Evolutionary conservation across 2,888 invertebrate species (phyloP).

Genomic region (Hydropsyche betteni): DNA sequence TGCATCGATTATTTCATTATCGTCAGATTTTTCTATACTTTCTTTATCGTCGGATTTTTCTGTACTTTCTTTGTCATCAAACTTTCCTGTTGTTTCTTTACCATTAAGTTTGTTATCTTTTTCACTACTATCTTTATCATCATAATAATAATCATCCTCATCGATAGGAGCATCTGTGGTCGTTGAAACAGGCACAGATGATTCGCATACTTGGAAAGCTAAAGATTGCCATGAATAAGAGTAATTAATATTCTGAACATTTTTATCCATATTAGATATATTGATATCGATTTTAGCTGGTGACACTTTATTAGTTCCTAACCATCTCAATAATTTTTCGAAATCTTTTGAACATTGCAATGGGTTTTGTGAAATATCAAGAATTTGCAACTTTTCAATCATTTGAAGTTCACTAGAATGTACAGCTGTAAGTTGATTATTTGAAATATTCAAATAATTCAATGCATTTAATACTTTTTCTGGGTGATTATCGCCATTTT

Average conservation of each 20-base stretch:
- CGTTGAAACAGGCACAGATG: neutral
- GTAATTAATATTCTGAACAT: constrained; percentile 59
- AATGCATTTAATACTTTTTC: constrained; percentile 65
- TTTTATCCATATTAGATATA: constrained; percentile 61
- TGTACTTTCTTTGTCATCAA: constrained; percentile 25
- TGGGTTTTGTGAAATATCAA: constrained; percentile 73
- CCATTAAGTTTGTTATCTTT: constrained; percentile 48
- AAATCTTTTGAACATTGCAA: constrained; percentile 75
- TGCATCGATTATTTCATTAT: constrained; percentile 53
- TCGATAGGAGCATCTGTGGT: neutral
- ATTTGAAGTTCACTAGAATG: constrained; percentile 69
- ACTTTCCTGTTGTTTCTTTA: constrained; percentile 54
- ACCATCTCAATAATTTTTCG: constrained; percentile 72
- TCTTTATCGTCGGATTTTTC: neutral
- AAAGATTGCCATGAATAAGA: constrained; percentile 64
- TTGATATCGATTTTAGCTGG: constrained; percentile 62
- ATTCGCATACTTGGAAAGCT: constrained; percentile 62
- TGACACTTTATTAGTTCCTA: constrained; percentile 68
- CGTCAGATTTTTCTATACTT: constrained; percentile 37
- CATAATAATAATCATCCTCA: constrained; percentile 39
- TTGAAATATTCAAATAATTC: constrained; percentile 68
- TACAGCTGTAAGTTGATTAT: constrained; percentile 68
- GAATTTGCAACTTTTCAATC: constrained; percentile 66
- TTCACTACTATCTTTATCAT: neutral
- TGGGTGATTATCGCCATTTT: constrained; percentile 63